Conservation (phyloP, 2,888 invertebrate species). For the Sinohyriopsis cumingii region DNA sequence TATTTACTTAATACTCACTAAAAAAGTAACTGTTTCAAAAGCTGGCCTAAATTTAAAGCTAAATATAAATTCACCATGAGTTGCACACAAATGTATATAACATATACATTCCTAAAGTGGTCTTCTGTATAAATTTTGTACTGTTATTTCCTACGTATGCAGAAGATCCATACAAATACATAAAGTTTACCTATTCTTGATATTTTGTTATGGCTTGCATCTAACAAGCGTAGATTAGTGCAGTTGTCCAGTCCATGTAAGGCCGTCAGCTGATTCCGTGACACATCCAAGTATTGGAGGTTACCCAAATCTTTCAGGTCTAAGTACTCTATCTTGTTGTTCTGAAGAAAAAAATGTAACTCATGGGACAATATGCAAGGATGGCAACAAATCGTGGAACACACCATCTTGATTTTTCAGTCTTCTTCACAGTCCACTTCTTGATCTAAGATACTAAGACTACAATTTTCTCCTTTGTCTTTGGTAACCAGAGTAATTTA, state of each 20-base stretch:
- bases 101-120: background rate
- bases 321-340: slow-evolving; percentile 62
- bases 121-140: background rate
- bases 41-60: no score
- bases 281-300: slow-evolving; percentile 60
- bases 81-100: background rate
- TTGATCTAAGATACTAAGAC: no score
- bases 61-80: no score
- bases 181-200: slow-evolving; percentile 58
- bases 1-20: no score
- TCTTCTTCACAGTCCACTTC: no score
- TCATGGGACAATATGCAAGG: background rate
- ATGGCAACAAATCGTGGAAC: background rate
- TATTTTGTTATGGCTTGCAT: slow-evolving; percentile 63
- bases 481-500: no score
- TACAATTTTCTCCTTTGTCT: no score
- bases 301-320: slow-evolving; percentile 58
- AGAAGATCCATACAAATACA: slow-evolving; percentile 3
- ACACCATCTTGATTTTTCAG: no score
- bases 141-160: background rate
- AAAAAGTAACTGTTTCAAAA: no score
- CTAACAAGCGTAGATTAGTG: slow-evolving; percentile 60
- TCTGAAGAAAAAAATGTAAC: slow-evolving; percentile 17
- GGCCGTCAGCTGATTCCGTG: slow-evolving; percentile 59
- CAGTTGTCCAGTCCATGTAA: slow-evolving; percentile 67